phyloP scores from a whole-genome alignment of 2,888 invertebrate species.

The Crocallis elinguaria region DNA sequence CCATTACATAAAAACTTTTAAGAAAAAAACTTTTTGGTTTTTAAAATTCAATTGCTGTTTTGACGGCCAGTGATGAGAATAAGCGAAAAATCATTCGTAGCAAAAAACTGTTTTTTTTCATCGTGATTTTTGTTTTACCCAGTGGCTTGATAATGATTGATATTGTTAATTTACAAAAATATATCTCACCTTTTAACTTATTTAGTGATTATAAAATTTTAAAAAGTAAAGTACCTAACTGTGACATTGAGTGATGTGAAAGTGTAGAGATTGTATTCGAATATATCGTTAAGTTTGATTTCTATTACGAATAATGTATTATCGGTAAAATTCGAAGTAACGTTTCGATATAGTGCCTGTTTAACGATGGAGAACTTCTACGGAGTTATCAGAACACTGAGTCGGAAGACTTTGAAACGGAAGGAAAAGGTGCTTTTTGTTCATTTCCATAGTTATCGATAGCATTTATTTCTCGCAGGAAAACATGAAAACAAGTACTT shows the following conservation, averaged over 20 bases:
- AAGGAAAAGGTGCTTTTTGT: conserved; percentile 63
- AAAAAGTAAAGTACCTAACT: no score
- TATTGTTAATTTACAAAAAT: no score
- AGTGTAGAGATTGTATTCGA: conserved; percentile 40
- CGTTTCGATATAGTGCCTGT: conserved; percentile 36
- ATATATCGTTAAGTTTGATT: conserved; percentile 19
- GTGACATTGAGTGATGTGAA: conserved; percentile 39
- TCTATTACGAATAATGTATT: conserved; percentile 34
- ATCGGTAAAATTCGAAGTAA: conserved; percentile 35
- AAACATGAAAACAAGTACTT: no score
- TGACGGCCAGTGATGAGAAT: neutral
- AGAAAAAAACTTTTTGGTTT: no score
- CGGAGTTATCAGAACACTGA: conserved; percentile 74
- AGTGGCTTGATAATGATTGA: neutral
- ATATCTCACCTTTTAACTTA: conserved; percentile 3
- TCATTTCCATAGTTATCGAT: no score
- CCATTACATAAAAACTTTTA: neutral
- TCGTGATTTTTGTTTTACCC: neutral
- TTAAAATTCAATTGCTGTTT: neutral
- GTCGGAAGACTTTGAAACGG: conserved; percentile 76
- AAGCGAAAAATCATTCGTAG: neutral
- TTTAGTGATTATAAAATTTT: neutral
- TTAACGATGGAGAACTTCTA: conserved; percentile 73
- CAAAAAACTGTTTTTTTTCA: neutral
- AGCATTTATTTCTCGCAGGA: no score